Percentiles rank a stretch among this genome's conserved stretches.
Evolutionary conservation across 2,888 invertebrate genomes (phyloP).

Genomic region (Mermis nigrescens): DNA sequence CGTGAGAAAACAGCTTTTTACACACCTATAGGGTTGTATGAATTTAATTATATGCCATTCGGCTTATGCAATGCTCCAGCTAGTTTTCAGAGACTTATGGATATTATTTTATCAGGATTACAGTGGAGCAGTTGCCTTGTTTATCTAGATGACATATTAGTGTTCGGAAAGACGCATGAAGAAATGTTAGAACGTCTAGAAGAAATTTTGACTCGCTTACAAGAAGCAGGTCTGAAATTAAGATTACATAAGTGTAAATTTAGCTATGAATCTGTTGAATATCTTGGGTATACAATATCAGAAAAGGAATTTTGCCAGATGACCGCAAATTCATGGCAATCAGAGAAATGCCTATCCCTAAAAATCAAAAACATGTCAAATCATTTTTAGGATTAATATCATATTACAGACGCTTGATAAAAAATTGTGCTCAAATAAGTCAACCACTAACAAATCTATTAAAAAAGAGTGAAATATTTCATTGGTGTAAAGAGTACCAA

Average conservation of each 20-base stretch:
- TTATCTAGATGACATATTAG: constrained; percentile 20
- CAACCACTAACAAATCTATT: neutral
- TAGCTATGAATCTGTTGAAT: neutral
- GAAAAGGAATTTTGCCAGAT: neutral
- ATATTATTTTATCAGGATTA: constrained; percentile 14
- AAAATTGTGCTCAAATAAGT: neutral
- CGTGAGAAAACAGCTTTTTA: constrained; percentile 19
- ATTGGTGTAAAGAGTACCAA: neutral
- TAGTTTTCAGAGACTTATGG: constrained; percentile 21
- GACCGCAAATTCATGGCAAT: neutral
- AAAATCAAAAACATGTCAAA: neutral
- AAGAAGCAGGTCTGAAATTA: neutral
- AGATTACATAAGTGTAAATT: neutral
- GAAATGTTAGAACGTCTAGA: neutral
- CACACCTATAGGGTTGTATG: constrained; percentile 13
- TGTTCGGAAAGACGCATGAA: neutral
- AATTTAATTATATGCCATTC: constrained; percentile 15
- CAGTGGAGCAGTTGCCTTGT: constrained; percentile 16
- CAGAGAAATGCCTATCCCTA: neutral
- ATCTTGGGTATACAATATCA: neutral
- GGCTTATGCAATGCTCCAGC: constrained; percentile 16
- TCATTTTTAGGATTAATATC: neutral
- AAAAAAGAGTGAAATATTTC: neutral
- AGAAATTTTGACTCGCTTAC: neutral
- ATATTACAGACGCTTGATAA: neutral